Evolutionary conservation across 1,140 invertebrate species (phyloP), one percentile per base, ranked within the genome.

Genomic region (Penaeus chinensis): DNA sequence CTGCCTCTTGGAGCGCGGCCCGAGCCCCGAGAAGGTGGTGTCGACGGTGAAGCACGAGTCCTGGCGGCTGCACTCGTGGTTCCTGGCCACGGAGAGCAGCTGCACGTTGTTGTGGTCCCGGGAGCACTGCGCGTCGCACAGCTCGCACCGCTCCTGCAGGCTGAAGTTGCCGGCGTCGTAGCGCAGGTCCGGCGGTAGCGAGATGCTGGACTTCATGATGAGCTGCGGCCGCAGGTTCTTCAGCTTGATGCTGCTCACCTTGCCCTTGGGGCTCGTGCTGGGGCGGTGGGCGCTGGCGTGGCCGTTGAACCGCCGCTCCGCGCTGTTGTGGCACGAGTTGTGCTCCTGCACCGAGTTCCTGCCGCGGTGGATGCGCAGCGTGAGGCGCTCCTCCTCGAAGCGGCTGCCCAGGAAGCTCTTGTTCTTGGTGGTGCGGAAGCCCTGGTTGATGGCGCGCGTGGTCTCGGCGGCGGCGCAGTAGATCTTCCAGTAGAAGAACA

Each of bases 401-500:
- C 89, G 85, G 32, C 84, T 88, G 20, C 86, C 89, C 2, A 88
- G 66, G 42, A 85, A 83, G 22, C 69, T 79, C 83, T 91, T 90
- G 81, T 82, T 95, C 93, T 97, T 98, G 22, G 97, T 98, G 63
- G 97, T 98, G 87, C 97, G 94, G 92, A 98, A 98, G 83, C 94
- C 98, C 95, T 96, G 96, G 93, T 97, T 97, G 91, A 98, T 96
- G 54, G 97, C 96, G 90, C 95, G 95, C 0, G 97, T 98, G 0
- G 97, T 98, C 87, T 96, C 95, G 4, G 97, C 95, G 24, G 97
- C 97, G 0, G 97, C 97, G 84, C 96, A 95, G 93, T 99, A 99
- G 90, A 99, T 99, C 89, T 96, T 94, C 94, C 97, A 97, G 93
- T 99, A 99, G 93, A 99, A 97, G 94, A 99, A 98, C 80, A 98